phyloP scores from a whole-genome alignment of 2,113 vertebrate species.

The Dinomys branickii region DNA sequence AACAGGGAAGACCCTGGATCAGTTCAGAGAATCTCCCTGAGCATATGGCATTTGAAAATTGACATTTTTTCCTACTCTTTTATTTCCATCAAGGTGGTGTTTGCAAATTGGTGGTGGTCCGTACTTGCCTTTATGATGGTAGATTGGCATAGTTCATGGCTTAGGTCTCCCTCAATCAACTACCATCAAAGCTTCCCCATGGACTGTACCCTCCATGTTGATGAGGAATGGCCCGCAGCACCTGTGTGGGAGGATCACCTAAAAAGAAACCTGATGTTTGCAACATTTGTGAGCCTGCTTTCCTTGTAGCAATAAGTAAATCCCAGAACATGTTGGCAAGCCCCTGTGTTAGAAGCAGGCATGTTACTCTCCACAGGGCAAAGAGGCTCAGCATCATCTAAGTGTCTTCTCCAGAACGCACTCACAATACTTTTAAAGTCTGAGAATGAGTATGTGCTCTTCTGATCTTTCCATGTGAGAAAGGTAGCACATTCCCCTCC shows the following conservation, averaged over 20 bases:
- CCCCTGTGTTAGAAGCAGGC: constrained; percentile 49
- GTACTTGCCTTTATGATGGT: accelerated
- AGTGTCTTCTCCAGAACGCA: constrained; percentile 43
- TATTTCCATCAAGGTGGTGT: not conserved
- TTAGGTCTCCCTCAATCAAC: not conserved
- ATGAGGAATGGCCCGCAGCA: not conserved
- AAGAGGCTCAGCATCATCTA: constrained; percentile 48
- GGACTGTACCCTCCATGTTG: not conserved
- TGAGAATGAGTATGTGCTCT: constrained; percentile 62
- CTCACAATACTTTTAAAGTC: constrained; percentile 67
- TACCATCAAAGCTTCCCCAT: accelerated
- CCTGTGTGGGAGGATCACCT: accelerated
- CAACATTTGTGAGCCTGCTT: not conserved
- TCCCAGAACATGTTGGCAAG: constrained; percentile 41
- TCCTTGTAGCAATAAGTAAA: constrained; percentile 67
- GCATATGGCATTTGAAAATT: not conserved
- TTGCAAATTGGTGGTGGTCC: not conserved
- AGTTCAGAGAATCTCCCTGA: accelerated
- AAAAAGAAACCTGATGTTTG: not conserved
- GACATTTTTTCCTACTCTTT: no score
- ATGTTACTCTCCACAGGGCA: constrained; percentile 43
- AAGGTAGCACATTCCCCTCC: constrained; percentile 56
- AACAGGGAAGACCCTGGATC: accelerated
- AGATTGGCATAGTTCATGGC: accelerated
- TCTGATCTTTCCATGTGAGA: constrained; percentile 48